Percentiles rank a stretch among this genome's conserved stretches.
Conservation (phyloP, 2,797 vertebrate species). For the Hypotaenidia philippensis region DNA sequence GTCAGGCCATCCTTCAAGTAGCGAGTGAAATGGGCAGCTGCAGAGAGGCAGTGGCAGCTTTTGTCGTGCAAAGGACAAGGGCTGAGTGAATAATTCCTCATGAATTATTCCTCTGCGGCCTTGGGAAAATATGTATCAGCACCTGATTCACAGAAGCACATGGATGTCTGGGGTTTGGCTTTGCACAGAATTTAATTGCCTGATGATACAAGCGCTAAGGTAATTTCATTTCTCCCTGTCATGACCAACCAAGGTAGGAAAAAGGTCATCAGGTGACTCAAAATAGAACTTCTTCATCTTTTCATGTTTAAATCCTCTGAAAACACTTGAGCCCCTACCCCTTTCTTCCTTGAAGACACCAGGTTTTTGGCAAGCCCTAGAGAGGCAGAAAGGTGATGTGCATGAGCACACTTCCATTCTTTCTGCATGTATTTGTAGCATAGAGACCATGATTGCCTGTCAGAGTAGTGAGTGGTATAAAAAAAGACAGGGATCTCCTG, state of each 20-base stretch:
- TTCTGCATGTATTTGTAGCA: background rate
- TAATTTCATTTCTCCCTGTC: background rate
- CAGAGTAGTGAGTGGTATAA: background rate
- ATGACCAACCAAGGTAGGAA: background rate
- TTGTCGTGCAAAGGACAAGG: background rate
- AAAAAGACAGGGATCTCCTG: no score
- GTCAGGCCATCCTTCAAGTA: constrained; percentile 4
- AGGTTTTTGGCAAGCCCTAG: background rate
- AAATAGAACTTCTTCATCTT: background rate
- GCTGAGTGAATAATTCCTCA: background rate
- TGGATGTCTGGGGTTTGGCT: background rate
- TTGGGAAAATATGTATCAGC: background rate
- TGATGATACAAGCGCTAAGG: background rate
- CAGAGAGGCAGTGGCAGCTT: background rate
- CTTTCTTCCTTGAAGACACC: background rate
- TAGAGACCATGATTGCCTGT: background rate
- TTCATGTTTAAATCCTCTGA: background rate
- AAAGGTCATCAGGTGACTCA: background rate
- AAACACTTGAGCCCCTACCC: background rate
- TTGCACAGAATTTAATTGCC: background rate
- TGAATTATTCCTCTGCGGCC: background rate
- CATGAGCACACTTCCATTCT: background rate
- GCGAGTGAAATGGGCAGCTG: background rate
- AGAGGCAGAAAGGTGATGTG: background rate
- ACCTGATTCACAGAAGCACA: background rate